phyloP scores from a whole-genome alignment of 2,888 invertebrate genomes.

The Cephus pygmeus region DNA sequence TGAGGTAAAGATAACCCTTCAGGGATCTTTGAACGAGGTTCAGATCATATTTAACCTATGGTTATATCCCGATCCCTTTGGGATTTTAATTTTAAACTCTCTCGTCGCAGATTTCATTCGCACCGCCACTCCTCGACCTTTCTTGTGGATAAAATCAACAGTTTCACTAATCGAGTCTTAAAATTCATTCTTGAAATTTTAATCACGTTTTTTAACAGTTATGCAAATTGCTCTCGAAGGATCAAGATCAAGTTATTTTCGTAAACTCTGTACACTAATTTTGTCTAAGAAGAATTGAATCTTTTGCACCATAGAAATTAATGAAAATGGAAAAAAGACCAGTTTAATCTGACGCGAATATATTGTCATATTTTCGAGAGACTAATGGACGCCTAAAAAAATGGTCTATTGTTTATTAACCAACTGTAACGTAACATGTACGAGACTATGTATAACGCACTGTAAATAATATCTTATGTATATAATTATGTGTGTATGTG shows the following conservation, averaged over 20 bases:
- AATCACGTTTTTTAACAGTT: no score
- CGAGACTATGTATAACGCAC: not conserved
- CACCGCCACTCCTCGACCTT: not conserved
- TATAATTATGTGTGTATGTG: not conserved
- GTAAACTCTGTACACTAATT: not conserved
- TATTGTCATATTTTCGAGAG: not conserved
- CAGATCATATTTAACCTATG: not conserved
- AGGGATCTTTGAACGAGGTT: not conserved
- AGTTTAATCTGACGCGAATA: not conserved
- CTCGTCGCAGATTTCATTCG: not conserved
- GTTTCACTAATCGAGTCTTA: not conserved
- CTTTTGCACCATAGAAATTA: not conserved
- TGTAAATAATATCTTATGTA: slow-evolving; percentile 8
- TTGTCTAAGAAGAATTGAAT: not conserved
- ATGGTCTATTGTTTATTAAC: not conserved
- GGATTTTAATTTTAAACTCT: not conserved
- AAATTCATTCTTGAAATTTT: not conserved
- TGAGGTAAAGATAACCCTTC: not conserved
- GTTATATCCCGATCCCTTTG: not conserved
- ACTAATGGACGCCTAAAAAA: not conserved
- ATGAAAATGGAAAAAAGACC: not conserved
- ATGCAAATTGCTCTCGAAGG: not conserved
- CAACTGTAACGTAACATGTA: not conserved
- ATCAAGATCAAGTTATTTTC: not conserved
- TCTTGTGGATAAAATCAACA: not conserved